phyloP scores from a whole-genome alignment of 37 sponge, comb jelly and placozoan species.

The Lycopodina hypogea region DNA sequence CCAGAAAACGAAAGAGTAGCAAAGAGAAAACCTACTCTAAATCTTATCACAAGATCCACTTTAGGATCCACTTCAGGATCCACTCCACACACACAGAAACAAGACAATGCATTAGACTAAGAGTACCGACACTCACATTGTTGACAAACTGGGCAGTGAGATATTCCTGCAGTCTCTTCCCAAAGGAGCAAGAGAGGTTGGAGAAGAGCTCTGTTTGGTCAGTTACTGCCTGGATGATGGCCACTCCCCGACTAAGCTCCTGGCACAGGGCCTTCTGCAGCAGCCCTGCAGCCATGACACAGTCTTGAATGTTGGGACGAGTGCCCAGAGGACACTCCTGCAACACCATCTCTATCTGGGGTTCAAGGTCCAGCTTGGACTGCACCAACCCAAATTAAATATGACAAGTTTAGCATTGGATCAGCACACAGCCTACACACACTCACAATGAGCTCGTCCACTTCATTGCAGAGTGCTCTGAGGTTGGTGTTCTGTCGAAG shows the following conservation, averaged over 20 bases:
- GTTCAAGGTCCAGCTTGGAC: constrained; percentile 68
- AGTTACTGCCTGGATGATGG: constrained; percentile 58
- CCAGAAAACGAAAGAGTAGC: no score
- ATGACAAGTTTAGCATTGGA: neutral
- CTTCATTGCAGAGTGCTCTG: constrained; percentile 47
- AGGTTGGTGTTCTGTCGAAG: constrained; percentile 69
- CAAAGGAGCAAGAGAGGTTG: constrained; percentile 32
- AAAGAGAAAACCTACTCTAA: no score
- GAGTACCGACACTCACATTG: neutral
- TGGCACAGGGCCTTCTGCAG: constrained; percentile 39
- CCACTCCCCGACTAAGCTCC: constrained; percentile 48
- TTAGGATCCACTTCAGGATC: no score
- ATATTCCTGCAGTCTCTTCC: constrained; percentile 26
- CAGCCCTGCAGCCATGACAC: constrained; percentile 45
- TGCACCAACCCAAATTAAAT: constrained; percentile 2
- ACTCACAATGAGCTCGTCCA: constrained; percentile 71
- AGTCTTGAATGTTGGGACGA: constrained; percentile 29
- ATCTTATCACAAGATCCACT: no score
- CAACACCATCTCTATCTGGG: constrained; percentile 38
- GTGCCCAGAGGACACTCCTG: constrained; percentile 13
- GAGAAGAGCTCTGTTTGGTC: constrained; percentile 53
- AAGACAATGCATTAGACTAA: no score
- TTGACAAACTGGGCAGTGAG: constrained; percentile 35
- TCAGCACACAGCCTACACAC: neutral
- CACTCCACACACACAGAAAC: no score